These are phyloP conservation scores for Saccopteryx leptura DNA, from an alignment of 2,113 vertebrate species.

Conservation along the genomic window DNA sequence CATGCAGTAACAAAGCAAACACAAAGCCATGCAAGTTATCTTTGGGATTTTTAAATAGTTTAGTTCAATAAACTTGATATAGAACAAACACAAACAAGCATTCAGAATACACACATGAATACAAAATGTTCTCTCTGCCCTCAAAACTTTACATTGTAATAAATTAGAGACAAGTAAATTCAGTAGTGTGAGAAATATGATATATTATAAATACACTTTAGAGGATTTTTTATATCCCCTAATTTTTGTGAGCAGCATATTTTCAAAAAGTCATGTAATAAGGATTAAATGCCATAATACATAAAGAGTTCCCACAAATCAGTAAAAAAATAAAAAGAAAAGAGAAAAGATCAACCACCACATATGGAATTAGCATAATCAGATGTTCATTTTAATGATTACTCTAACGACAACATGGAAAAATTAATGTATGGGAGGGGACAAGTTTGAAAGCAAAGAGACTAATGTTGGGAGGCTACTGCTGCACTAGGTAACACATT, in stretches of 20 bases:
- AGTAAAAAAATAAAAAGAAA: constrained; percentile 13
- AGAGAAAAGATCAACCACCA: not conserved
- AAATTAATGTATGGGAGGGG: not conserved
- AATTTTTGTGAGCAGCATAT: too few species aligned
- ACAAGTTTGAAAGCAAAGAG: not conserved
- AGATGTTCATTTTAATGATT: not conserved
- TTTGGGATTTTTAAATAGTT: not conserved
- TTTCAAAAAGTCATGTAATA: constrained; percentile 34
- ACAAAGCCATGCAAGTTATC: not conserved
- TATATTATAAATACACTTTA: not conserved
- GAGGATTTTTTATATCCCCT: too few species aligned
- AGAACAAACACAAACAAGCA: not conserved
- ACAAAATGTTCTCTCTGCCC: not conserved
- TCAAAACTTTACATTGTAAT: not conserved
- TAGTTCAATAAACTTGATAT: not conserved
- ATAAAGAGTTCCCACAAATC: not conserved
- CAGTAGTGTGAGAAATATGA: not conserved
- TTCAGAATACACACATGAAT: not conserved
- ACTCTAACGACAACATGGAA: not conserved
- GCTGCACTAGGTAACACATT: not conserved
- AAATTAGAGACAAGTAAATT: constrained; percentile 25
- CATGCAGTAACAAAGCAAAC: not conserved
- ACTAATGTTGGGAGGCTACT: not conserved
- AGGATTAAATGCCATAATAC: not conserved
- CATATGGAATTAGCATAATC: not conserved